Base-by-base conservation (phyloP, 2,113 vertebrate genomes). In the Guaruba guarouba region DNA sequence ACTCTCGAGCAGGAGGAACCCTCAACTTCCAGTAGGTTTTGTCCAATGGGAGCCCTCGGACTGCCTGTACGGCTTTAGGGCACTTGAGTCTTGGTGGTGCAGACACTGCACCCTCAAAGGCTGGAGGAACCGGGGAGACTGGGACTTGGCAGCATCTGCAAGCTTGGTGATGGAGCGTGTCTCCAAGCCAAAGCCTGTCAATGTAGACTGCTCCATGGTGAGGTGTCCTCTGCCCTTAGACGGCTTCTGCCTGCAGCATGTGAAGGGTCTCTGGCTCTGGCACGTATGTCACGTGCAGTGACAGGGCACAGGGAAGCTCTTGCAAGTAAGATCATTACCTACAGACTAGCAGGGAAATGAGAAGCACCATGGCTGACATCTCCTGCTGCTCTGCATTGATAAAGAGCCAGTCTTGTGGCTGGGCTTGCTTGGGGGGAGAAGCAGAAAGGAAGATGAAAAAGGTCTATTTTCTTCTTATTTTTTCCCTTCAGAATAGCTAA, bases 1-100 rank as follows among this genome's bases (percentile, higher is more conserved):
- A 17, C 37, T 84, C 37, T 63, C 2, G 15, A 70, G 51, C 46
- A 33, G 31, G 6, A 64, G 46, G 64, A 91, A 16, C 22, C 39
- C 22, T 61, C 20, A 83, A 54, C 15, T 74, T 43, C 9, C 46
- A 51, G 23, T 16, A 17, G 25, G 20, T 54, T 77, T 46, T 88
- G n/a, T 76, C 57, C 44, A 35, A 0, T 0, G 0, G 78, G 55
- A 75, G 2, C 13, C 20, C 15, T 43, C 3, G 6, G 33, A 14
- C 9, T 82, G 8, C 48, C 44, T 37, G 48, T 6, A 0, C 52
- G 54, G 17, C 79, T 66, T 68, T 54, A 48, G 63, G 76, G 54
- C 55, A 12, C 25, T 59, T 12, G 46, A 51, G 57, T 82, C 51
- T 33, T 27, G 19, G 61, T 75, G 75, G 15, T 61, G 49, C 79